Base-by-base conservation (phyloP, 2,888 invertebrate genomes). In the Protophormia terraenovae region DNA sequence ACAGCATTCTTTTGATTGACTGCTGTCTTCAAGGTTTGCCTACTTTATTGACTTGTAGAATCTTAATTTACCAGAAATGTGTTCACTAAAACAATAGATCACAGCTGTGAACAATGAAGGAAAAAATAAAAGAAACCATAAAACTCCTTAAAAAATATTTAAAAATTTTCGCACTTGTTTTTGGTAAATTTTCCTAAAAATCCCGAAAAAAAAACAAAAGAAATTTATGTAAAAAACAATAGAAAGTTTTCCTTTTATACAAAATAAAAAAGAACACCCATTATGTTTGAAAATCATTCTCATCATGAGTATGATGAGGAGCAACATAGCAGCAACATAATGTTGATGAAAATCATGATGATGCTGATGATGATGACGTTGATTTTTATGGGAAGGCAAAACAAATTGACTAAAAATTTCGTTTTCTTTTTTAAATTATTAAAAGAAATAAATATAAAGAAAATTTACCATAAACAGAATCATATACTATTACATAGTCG, bases 101-200 rank as follows among this genome's bases (percentile, higher is more conserved):
- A 41, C 76, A 80, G 84, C 62, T 84, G 84, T 62, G 32, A 71
- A 50, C 16, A 76, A 47, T 7, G 67, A 32, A n/a, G n/a, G 27
- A 32, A 14, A 27, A 2, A 64, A 71, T 14, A 75, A 55, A 50
- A 22, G 64, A 47, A 50, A 45, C n/a, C 38, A 35, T 55, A 27
- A 58, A 76, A 41, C 58, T 10, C 58, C 14, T 47, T 22, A 29
- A 50, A 75, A 69, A 62, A 69, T 41, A 69, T 19, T 62, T 8
- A 69, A 69, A 64, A n/a, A 80, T 72, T 76, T 84, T 84, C 71
- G 80, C 84, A 80, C 80, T 75, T 84, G 73, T 71, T 66, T 24
- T 64, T 60, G 64, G 12, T 47, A 29, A 47, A 41, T 53, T 67
- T 75, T 50, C 3, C 12, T 45, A 38, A 16, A 27, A n/a, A 75